Conservation (phyloP, 2,888 invertebrate genomes). For the Ectropis crepuscularia region DNA sequence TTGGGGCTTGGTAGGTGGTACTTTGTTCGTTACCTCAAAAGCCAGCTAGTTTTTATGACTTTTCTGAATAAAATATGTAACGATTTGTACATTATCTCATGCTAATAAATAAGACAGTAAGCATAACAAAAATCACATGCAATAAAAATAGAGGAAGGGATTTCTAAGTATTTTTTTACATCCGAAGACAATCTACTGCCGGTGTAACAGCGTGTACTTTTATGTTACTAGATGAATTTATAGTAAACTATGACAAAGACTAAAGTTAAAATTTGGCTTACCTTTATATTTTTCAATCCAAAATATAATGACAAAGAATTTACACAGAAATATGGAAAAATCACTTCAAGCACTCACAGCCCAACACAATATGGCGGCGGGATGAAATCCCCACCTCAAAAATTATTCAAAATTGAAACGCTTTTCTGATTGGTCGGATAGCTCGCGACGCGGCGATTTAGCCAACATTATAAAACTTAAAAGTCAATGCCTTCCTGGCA, state of each 20-base stretch:
- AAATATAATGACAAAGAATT: slow-evolving; percentile 71
- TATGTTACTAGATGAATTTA: slow-evolving; percentile 16
- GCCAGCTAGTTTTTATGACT: slow-evolving; percentile 4
- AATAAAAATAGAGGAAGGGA: neutral
- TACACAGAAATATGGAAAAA: slow-evolving; percentile 69
- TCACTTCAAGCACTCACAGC: slow-evolving; percentile 82
- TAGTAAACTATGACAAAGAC: slow-evolving; percentile 69
- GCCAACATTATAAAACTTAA: slow-evolving; percentile 52
- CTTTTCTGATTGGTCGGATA: slow-evolving; percentile 66
- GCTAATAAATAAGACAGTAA: neutral
- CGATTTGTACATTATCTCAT: neutral
- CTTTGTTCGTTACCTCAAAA: slow-evolving; percentile 11
- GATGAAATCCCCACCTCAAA: slow-evolving; percentile 78
- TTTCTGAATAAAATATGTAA: slow-evolving; percentile 1
- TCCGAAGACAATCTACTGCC: slow-evolving; percentile 41
- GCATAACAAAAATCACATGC: neutral
- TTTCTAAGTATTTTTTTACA: slow-evolving; percentile 7
- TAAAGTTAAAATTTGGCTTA: slow-evolving; percentile 65
- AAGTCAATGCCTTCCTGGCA: slow-evolving; percentile 45
- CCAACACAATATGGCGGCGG: slow-evolving; percentile 83
- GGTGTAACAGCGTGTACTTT: slow-evolving; percentile 44
- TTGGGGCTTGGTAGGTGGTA: slow-evolving; percentile 15
- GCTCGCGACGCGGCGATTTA: slow-evolving; percentile 71
- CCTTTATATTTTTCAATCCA: slow-evolving; percentile 76
- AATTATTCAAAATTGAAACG: slow-evolving; percentile 77